Evolutionary conservation across 2,888 invertebrate species (phyloP), one percentile per base, ranked within the genome.

Genomic region (Drosophila flavopinicola): DNA sequence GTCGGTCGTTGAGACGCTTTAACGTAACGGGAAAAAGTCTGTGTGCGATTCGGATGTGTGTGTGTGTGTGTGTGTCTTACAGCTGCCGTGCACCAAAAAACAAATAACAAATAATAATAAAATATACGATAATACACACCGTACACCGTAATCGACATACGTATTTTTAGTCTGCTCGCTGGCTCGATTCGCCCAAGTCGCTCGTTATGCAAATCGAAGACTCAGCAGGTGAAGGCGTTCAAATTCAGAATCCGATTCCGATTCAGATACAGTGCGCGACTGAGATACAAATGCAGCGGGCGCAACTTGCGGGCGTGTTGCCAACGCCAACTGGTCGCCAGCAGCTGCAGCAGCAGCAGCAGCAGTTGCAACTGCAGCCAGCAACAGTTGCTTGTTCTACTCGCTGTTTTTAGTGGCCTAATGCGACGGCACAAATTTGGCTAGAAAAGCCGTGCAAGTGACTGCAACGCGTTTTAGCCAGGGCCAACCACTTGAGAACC

Each of bases 401-500:
- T 58, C 39, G 61, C 58, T 54, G 45, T 27, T 42, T 39, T 45
- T 47, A 33, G 42, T 61, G 59, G 64, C 73, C 77, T 65, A 82
- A 69, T 64, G 77, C 60, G 57, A 63, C 66, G 57, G 57, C 59
- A 57, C 72, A 72, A 84, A 73, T 84, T 80, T 78, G 84, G 80
- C 78, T 38, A 66, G 60, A 44, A 65, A 68, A 66, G 63, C 53
- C 57, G 77, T 64, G 80, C 66, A 54, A 66, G 59, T 54, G 64
- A 63, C 48, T 72, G 72, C 72, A 72, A 66, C 72, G 74, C 76
- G 54, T 65, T 60, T 69, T 76, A 57, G 63, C 74, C 80, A 84
- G 80, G 84, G 80, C 68, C 75, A 82, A 82, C 80, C 78, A 84
- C 85, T 82, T 70, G 61, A 60, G 66, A 65, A 66, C 84, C 80